A percentile compares a stretch with the other conserved stretches of the same genome.
phyloP scores from a whole-genome alignment of 2,113 vertebrate genomes.

The Gila orcuttii region DNA sequence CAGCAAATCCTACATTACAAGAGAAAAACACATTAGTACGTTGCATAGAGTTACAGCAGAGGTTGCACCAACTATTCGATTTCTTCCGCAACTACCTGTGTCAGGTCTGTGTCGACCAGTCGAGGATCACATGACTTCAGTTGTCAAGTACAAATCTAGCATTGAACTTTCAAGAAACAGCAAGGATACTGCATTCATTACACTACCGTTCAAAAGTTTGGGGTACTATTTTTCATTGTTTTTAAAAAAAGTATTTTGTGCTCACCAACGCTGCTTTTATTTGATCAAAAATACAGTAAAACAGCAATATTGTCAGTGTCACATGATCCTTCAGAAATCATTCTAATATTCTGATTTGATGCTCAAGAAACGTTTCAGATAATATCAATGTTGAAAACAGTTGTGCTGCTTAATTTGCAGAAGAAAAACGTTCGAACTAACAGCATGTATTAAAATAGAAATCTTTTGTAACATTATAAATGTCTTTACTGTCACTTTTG shows the following conservation, averaged over 20 bases:
- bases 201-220: not conserved
- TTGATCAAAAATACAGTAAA: not conserved
- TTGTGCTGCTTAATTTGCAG: not conserved
- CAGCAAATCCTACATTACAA: conserved; percentile 81
- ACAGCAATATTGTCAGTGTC: not conserved
- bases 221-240: not conserved
- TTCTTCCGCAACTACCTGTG: not conserved
- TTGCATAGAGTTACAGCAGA: not conserved
- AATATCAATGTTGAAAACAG: not conserved
- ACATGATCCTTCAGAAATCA: not conserved
- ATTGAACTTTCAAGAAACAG: not conserved
- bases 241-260: not conserved
- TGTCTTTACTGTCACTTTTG: not conserved
- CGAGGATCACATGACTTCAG: too few relatives aligned
- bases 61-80: not conserved
- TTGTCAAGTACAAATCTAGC: not conserved
- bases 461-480: not conserved
- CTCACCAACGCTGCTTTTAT: not conserved
- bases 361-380: not conserved
- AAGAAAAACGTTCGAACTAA: not conserved
- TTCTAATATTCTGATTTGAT: not conserved
- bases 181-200: not conserved
- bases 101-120: not conserved
- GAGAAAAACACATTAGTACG: not conserved
- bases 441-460: not conserved